Base-by-base conservation (phyloP, 2,113 vertebrate genomes). In the Tinamus guttatus region DNA sequence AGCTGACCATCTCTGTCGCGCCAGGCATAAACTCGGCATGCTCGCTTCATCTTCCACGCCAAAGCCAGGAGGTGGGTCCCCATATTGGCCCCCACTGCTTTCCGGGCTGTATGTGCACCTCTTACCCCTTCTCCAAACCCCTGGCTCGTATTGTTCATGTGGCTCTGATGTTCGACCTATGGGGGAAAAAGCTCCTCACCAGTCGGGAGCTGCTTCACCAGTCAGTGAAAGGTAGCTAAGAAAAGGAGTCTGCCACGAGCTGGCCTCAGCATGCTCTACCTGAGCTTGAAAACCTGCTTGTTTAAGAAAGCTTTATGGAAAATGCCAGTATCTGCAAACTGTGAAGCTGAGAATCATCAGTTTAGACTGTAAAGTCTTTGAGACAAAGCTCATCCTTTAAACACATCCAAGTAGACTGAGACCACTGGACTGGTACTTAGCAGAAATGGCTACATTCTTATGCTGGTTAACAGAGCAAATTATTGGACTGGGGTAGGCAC, bases 311-410 rank as follows among this genome's bases (percentile, higher is more conserved):
- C 34, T 65, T 47, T 8, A 18, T 5, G 40, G 73, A 69, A 74
- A 93, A 11, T 47, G 68, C 9, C 71, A 60, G 3, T 52, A 74
- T 43, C 43, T 83, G 49, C 38, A 52, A 43, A 77, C 28, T 38
- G 34, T 74, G 68, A 93, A 77, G 71, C 68, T 81, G 83, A 81
- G 40, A 83, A 67, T 24, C 47, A 69, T 8, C 59, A 45, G 52
- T 80, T 92, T 52, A 92, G 64, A 93, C 68, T 77, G 54, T 12
- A 86, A 70, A 81, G 86, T 58, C 59, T 83, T 54, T 68, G 71
- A 92, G 64, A 74, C n/a, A 52, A 49, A 90, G 68, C 32, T 93
- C 85, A 51, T 81, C 49, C 70, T 78, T 78, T 77, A 69, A 81
- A 74, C 0, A 0, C 30, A 58, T 28, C 76, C 40, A 28, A 58